Evolutionary conservation across 2,888 invertebrate species (phyloP).

Genomic region (Nasonovia ribisnigri): DNA sequence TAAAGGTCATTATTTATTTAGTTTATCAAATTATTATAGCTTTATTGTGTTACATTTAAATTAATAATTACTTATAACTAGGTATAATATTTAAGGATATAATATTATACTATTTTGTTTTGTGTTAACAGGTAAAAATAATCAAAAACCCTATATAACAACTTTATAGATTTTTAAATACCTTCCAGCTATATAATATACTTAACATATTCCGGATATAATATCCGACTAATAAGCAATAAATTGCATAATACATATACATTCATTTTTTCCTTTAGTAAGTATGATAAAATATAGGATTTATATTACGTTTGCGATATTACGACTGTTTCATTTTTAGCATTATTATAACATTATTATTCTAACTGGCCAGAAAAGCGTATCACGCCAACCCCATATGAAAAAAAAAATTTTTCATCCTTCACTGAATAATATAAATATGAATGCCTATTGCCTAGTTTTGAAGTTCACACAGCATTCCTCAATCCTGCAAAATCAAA

Average conservation of each 20-base stretch:
- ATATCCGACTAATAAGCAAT: neutral
- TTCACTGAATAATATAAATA: too few relatives aligned
- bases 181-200: neutral
- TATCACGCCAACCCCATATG: too few relatives aligned
- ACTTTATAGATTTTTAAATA: neutral
- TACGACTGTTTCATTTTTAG: too few relatives aligned
- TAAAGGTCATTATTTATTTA: neutral
- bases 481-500: too few relatives aligned
- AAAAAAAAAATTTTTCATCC: too few relatives aligned
- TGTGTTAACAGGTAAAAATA: neutral
- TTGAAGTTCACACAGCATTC: too few relatives aligned
- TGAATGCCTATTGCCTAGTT: too few relatives aligned
- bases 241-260: neutral
- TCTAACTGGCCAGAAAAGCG: too few relatives aligned
- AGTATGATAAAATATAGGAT: too few relatives aligned
- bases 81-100: neutral
- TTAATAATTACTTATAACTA: neutral
- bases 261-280: neutral
- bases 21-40: neutral
- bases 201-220: neutral
- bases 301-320: too few relatives aligned
- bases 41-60: neutral
- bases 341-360: too few relatives aligned
- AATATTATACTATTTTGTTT: neutral
- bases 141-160: neutral